phyloP scores from a whole-genome alignment of 2,888 invertebrate genomes.

The Dryadula phaetusa region DNA sequence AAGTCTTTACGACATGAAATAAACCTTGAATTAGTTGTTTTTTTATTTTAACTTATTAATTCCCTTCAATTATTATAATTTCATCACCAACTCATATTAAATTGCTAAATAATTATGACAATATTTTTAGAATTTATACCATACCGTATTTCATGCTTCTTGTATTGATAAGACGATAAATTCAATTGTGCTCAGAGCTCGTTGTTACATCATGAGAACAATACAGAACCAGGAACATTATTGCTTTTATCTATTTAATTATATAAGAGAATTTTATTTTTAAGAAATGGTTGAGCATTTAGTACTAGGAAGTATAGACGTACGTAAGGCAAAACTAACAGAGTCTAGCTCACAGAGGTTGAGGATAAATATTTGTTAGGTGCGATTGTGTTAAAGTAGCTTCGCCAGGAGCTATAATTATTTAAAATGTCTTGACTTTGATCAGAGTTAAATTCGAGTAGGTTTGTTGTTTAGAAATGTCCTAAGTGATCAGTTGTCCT shows the following conservation, averaged over 20 bases:
- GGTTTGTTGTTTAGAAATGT: background rate
- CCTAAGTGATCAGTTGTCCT: too few relatives aligned
- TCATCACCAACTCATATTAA: too few relatives aligned
- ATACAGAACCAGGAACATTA: slow-evolving; percentile 9
- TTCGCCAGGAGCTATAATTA: slow-evolving; percentile 1
- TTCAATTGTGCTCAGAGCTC: slow-evolving; percentile 11
- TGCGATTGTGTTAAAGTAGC: background rate
- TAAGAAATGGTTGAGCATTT: background rate
- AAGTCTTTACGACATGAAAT: too few relatives aligned
- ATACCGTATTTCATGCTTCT: background rate
- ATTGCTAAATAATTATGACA: background rate
- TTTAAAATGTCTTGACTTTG: background rate
- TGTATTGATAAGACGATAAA: slow-evolving; percentile 14
- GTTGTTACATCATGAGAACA: slow-evolving; percentile 11
- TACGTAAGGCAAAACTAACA: background rate
- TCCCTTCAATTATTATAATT: too few relatives aligned
- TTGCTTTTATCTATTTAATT: slow-evolving; percentile 16
- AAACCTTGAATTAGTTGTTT: too few relatives aligned
- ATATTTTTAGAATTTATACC: background rate
- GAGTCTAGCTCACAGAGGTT: background rate
- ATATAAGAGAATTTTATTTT: background rate
- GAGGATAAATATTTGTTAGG: background rate
- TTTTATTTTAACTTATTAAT: too few relatives aligned
- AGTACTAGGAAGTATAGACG: background rate
- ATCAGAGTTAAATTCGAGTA: background rate